Evolutionary conservation across 2,113 vertebrate species (phyloP).

Genomic region (Dinomys branickii): DNA sequence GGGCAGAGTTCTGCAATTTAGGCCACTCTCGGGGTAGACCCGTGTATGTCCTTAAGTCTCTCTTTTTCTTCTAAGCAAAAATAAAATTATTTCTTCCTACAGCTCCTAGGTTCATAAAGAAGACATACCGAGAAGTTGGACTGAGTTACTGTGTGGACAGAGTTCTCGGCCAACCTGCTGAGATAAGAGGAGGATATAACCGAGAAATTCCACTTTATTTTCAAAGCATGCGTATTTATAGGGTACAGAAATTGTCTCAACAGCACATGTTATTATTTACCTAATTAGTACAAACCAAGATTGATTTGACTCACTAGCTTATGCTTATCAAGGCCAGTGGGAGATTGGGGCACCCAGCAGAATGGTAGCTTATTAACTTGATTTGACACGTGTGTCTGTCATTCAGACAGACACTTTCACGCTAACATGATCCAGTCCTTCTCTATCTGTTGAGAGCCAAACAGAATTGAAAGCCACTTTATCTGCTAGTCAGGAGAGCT

Average conservation of each 20-base stretch:
- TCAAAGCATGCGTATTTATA: background rate
- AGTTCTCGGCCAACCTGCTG: background rate
- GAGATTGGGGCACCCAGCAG: background rate
- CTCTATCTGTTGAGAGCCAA: background rate
- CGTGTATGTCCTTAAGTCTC: background rate
- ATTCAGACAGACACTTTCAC: background rate
- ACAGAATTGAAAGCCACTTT: background rate
- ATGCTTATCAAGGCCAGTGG: background rate
- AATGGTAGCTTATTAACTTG: conserved; percentile 26
- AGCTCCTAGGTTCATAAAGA: background rate
- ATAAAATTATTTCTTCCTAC: background rate
- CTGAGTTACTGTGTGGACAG: background rate
- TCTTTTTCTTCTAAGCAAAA: background rate
- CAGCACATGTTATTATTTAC: background rate
- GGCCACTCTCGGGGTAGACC: background rate
- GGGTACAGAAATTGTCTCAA: background rate
- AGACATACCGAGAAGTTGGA: background rate
- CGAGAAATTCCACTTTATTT: background rate
- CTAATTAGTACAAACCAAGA: background rate
- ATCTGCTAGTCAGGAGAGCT: background rate
- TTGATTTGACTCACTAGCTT: background rate
- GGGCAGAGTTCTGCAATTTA: background rate
- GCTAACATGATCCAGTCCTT: background rate
- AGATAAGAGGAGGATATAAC: background rate
- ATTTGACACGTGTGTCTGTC: background rate